Percentiles rank a stretch among this genome's conserved stretches.
These are phyloP conservation scores for Melanotaenia maccullochi DNA, from an alignment of 2,797 vertebrate genomes.

Conservation along the genomic window DNA sequence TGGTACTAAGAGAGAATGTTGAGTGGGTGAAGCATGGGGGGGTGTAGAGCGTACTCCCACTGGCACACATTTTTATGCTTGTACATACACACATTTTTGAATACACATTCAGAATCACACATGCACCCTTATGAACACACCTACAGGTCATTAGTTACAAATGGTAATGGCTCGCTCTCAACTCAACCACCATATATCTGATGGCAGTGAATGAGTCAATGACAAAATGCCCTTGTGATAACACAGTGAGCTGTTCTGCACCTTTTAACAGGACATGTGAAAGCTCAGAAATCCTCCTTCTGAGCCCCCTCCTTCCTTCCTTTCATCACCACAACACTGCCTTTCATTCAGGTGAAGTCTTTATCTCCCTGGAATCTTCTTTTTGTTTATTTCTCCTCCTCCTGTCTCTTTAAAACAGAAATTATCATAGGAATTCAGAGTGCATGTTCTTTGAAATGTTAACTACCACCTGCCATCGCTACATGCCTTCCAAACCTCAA, in stretches of 20 bases:
- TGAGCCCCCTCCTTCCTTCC: constrained; percentile 8
- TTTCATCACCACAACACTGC: constrained; percentile 37
- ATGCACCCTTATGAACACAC: constrained; percentile 24
- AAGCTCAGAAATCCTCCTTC: constrained; percentile 46
- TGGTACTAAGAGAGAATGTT: constrained; percentile 20
- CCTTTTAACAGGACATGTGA: constrained; percentile 36
- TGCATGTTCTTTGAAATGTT: constrained; percentile 69
- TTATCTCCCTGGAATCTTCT: constrained; percentile 38
- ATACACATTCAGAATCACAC: constrained; percentile 27
- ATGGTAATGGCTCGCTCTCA: constrained; percentile 62
- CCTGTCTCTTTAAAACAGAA: constrained; percentile 18
- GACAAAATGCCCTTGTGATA: constrained; percentile 76
- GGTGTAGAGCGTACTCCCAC: constrained; percentile 11
- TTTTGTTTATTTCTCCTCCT: constrained; percentile 51
- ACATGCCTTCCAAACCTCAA: constrained; percentile 32
- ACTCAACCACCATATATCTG: constrained; percentile 68
- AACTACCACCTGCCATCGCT: constrained; percentile 70
- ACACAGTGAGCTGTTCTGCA: constrained; percentile 52
- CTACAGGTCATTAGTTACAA: constrained; percentile 73
- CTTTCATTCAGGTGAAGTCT: constrained; percentile 58
- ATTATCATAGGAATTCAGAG: constrained; percentile 55
- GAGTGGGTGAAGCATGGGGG: constrained; percentile 19
- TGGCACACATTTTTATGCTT: constrained; percentile 38
- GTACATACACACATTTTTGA: constrained; percentile 39
- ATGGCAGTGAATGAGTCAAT: constrained; percentile 56